Evolutionary conservation across 2,797 vertebrate species (phyloP).

Genomic region (Enteromius trimaculatus): DNA sequence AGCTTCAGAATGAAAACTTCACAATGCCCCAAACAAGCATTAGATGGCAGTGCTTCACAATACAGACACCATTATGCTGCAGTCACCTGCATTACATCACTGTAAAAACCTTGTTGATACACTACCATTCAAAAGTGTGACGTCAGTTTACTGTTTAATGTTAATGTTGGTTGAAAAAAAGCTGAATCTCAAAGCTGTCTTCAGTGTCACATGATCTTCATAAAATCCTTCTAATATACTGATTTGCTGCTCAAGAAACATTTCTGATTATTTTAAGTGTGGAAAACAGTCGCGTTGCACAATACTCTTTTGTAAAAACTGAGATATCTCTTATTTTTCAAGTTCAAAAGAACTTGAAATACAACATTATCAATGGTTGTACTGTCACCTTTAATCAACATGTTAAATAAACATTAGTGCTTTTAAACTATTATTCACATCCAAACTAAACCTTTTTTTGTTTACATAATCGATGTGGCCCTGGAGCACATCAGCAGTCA

Average conservation of each 20-base stretch:
- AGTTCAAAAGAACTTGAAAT: not conserved
- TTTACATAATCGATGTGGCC: too few relatives aligned
- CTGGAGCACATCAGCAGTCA: too few relatives aligned
- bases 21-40: not conserved
- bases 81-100: not conserved
- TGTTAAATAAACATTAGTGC: too few relatives aligned
- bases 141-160: not conserved
- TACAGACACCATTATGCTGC: not conserved
- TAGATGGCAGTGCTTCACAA: slow-evolving; percentile 19
- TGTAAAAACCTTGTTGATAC: not conserved
- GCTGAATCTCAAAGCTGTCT: not conserved
- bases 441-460: too few relatives aligned
- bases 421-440: too few relatives aligned
- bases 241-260: not conserved
- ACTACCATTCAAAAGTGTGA: not conserved
- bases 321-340: not conserved
- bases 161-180: not conserved
- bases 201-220: not conserved
- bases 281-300: not conserved
- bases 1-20: not conserved
- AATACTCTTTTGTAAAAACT: not conserved
- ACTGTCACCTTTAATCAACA: too few relatives aligned
- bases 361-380: not conserved
- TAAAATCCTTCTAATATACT: not conserved
- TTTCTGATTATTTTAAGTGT: not conserved